These are phyloP conservation scores for Lordiphosa fenestrarum DNA, from an alignment of 2,888 invertebrate genomes.

Conservation along the genomic window DNA sequence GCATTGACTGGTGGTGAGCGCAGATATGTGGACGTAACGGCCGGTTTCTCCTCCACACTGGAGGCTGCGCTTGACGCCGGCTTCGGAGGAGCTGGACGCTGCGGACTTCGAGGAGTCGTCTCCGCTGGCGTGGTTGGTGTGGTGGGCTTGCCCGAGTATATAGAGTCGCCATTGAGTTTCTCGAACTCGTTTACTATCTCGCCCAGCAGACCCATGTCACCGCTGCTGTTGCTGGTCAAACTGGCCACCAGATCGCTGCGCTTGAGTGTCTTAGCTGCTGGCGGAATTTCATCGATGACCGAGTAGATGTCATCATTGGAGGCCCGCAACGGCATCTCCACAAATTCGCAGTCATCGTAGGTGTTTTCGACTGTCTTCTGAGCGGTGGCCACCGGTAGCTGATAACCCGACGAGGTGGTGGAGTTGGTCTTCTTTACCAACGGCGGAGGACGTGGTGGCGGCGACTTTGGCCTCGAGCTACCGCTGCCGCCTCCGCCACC, in stretches of 20 bases:
- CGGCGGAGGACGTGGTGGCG: constrained; percentile 86
- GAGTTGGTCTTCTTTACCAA: constrained; percentile 79
- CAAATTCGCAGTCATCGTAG: constrained; percentile 89
- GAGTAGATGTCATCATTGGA: constrained; percentile 92
- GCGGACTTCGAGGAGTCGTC: constrained; percentile 79
- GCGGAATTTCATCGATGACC: constrained; percentile 90
- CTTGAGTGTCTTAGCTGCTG: constrained; percentile 78
- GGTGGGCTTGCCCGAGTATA: constrained; percentile 85
- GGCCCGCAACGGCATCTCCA: constrained; percentile 81
- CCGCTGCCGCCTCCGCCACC: constrained; percentile 45
- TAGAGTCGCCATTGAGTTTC: constrained; percentile 91
- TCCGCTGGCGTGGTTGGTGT: constrained; percentile 79
- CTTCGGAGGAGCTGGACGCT: constrained; percentile 82
- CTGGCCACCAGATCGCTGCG: constrained; percentile 79
- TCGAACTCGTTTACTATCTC: constrained; percentile 95
- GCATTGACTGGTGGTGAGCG: constrained; percentile 87
- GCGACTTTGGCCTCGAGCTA: constrained; percentile 85
- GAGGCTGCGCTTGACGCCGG: constrained; percentile 74
- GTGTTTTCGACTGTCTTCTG: constrained; percentile 81
- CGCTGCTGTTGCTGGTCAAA: constrained; percentile 47
- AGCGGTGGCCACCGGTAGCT: constrained; percentile 81
- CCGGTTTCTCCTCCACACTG: constrained; percentile 74
- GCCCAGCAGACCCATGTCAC: constrained; percentile 88
- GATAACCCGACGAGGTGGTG: constrained; percentile 82
- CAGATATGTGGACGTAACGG: constrained; percentile 84